These are phyloP conservation scores for Hormaphis cornu DNA, from an alignment of 1,140 invertebrate genomes.

Conservation along the genomic window DNA sequence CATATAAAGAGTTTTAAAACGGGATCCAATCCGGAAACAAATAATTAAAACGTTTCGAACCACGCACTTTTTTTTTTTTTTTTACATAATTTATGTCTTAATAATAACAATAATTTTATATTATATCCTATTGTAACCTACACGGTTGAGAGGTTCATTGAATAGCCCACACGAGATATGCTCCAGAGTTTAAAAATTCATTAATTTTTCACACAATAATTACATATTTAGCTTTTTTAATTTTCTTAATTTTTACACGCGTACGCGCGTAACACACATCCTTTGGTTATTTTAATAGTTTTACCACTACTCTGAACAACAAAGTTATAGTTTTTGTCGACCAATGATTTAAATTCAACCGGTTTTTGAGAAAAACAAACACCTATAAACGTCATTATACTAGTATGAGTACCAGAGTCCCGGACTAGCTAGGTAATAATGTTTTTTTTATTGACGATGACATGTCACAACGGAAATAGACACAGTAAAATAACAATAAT, in stretches of 20 bases:
- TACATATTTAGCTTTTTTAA: slow-evolving; percentile 13
- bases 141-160: slow-evolving; percentile 28
- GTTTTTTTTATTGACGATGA: too few relatives aligned
- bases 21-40: slow-evolving; percentile 19
- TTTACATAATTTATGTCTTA: slow-evolving; percentile 32
- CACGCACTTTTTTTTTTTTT: not conserved
- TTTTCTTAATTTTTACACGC: not conserved
- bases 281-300: too few relatives aligned
- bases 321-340: too few relatives aligned
- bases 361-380: too few relatives aligned
- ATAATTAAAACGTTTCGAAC: slow-evolving; percentile 29
- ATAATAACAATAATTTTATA: slow-evolving; percentile 32
- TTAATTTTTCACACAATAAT: slow-evolving; percentile 32
- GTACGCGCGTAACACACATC: not conserved
- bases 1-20: not conserved
- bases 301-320: too few relatives aligned
- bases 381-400: too few relatives aligned
- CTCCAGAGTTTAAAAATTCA: slow-evolving; percentile 23
- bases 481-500: too few relatives aligned
- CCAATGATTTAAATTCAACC: too few relatives aligned
- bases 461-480: too few relatives aligned
- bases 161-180: not conserved
- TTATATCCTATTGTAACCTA: slow-evolving; percentile 17
- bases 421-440: too few relatives aligned
- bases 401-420: too few relatives aligned